Evolutionary conservation across 2,797 vertebrate species (phyloP).

Genomic region (Heterohyrax brucei): DNA sequence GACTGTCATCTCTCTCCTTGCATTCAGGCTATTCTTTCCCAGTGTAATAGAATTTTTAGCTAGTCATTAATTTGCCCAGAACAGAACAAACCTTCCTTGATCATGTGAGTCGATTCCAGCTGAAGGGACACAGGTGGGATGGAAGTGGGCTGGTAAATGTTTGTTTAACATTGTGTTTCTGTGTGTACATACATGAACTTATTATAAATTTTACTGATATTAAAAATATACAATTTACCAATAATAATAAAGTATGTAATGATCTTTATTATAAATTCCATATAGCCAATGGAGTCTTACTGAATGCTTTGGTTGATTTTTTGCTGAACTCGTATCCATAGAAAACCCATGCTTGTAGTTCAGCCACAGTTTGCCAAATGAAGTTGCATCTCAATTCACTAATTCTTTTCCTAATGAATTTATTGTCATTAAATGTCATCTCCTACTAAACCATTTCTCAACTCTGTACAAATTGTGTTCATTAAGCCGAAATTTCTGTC

Average conservation of each 20-base stretch:
- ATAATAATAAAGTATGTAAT: not conserved
- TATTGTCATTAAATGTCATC: conserved; percentile 16
- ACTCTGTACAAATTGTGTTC: conserved; percentile 19
- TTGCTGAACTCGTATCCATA: conserved; percentile 31
- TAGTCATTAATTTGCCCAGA: not conserved
- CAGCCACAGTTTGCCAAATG: conserved; percentile 52
- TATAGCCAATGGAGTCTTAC: not conserved
- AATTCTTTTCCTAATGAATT: no score
- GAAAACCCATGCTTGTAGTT: not conserved
- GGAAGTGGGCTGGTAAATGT: no score
- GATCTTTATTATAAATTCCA: not conserved
- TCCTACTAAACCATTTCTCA: conserved; percentile 61
- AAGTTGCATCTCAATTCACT: no score
- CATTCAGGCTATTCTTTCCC: conserved; percentile 21
- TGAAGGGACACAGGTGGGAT: not conserved
- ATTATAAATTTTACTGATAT: no score
- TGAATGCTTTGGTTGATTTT: conserved; percentile 50
- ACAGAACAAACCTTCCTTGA: conserved; percentile 28
- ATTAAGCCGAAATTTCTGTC: conserved; percentile 10
- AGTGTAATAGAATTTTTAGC: conserved; percentile 48
- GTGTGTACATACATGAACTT: no score
- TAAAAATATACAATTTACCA: no score
- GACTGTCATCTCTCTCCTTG: not conserved
- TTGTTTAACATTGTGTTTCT: not conserved
- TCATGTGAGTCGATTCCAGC: conserved; percentile 57